Percentiles rank a stretch among this genome's conserved stretches.
Evolutionary conservation across 2,113 vertebrate genomes (phyloP).

Genomic region (Antigone vipio): DNA sequence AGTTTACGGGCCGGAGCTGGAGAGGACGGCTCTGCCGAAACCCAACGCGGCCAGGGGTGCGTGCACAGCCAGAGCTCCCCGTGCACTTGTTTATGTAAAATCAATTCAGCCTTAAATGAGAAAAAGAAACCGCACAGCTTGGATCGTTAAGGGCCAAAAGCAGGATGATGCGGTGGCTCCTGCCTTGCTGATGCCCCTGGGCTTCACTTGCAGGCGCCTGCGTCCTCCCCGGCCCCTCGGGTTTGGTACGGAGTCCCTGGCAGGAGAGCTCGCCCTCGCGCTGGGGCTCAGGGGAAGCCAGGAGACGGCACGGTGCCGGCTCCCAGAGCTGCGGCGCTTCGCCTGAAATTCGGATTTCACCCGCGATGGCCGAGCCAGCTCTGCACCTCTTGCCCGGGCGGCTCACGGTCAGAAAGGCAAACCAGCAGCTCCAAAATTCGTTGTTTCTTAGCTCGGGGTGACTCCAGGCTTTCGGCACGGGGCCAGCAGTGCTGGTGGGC

Average conservation of each 20-base stretch:
- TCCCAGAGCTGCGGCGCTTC: accelerated
- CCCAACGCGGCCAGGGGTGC: accelerated
- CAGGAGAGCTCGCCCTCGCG: not conserved
- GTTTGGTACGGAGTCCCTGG: not conserved
- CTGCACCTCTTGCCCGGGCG: accelerated
- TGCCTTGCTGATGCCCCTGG: not conserved
- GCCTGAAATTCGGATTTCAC: not conserved
- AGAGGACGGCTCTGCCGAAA: not conserved
- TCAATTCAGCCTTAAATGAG: not conserved
- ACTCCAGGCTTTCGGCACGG: not conserved
- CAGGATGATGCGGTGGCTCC: not conserved
- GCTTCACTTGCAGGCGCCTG: not conserved
- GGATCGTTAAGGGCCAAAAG: not conserved
- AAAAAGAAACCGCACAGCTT: not conserved
- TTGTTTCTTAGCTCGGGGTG: not conserved
- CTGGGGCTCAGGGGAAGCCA: not conserved
- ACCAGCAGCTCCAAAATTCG: not conserved
- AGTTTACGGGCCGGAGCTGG: not conserved
- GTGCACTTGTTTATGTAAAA: accelerated
- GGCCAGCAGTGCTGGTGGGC: not conserved
- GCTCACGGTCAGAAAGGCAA: not conserved
- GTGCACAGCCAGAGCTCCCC: not conserved
- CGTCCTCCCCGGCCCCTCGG: not conserved
- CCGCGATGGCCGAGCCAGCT: accelerated
- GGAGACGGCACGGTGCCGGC: not conserved